Evolutionary conservation across 2,113 vertebrate species (phyloP).

Genomic region (Catagonus wagneri): DNA sequence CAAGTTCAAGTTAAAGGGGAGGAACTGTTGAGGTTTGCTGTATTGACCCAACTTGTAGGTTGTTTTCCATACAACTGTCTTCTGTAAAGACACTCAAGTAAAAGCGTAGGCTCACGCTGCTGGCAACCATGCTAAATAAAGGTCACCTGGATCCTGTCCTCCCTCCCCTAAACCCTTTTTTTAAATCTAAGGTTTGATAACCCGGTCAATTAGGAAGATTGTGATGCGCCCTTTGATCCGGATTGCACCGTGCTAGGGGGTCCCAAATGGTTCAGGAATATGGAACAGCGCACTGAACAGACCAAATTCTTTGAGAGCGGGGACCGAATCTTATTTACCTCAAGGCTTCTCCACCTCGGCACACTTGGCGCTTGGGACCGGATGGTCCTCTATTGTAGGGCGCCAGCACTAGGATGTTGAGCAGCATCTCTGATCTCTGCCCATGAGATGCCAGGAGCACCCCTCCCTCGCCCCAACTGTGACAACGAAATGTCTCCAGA

Average conservation of each 20-base stretch:
- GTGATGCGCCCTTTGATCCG: background rate
- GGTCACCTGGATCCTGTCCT: background rate
- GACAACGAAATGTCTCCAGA: constrained; percentile 6
- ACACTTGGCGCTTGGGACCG: background rate
- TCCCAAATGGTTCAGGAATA: background rate
- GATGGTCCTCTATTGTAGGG: background rate
- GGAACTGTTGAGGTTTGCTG: constrained; percentile 16
- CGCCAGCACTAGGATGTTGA: background rate
- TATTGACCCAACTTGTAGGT: background rate
- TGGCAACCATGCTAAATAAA: constrained; percentile 18
- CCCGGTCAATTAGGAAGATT: constrained; percentile 21
- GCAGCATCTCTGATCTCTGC: background rate
- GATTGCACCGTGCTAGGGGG: too few relatives aligned
- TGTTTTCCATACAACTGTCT: constrained; percentile 14
- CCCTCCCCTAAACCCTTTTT: background rate
- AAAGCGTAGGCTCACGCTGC: background rate
- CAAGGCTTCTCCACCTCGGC: background rate
- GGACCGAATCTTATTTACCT: background rate
- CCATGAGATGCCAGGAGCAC: background rate
- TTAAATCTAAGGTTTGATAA: constrained; percentile 31
- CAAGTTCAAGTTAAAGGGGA: constrained; percentile 4
- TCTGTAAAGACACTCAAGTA: background rate
- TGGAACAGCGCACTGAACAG: background rate
- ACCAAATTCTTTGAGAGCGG: background rate
- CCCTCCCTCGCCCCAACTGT: background rate